Evolutionary conservation across 2,113 vertebrate species (phyloP).

Genomic region (Balaeniceps rex): DNA sequence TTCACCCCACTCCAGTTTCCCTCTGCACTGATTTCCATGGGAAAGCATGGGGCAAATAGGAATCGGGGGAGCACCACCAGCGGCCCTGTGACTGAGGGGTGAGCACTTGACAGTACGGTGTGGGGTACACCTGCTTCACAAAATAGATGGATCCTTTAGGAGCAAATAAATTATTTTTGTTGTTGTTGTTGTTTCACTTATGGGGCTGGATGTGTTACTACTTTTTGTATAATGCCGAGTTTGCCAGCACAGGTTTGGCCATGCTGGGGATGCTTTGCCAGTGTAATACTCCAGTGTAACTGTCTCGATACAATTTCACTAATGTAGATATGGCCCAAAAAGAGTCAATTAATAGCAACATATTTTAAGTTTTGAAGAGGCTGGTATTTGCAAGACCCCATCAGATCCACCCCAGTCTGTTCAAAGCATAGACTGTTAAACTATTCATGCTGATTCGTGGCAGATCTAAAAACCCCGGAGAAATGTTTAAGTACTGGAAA

Average conservation of each 20-base stretch:
- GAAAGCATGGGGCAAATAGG: not conserved
- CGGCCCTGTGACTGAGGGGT: not conserved
- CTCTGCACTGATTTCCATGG: not conserved
- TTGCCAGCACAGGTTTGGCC: not conserved
- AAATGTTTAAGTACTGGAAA: not conserved
- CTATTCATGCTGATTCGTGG: not conserved
- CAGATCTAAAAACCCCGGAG: not conserved
- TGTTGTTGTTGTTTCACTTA: not conserved
- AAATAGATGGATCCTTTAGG: not conserved
- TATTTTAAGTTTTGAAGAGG: not conserved
- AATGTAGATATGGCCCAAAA: not conserved
- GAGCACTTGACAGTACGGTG: not conserved
- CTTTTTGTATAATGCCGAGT: not conserved
- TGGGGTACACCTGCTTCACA: not conserved
- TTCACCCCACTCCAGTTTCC: too few species aligned
- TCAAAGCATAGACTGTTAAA: not conserved
- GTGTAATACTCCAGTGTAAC: not conserved
- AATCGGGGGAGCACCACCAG: not conserved
- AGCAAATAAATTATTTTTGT: not conserved
- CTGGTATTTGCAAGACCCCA: not conserved
- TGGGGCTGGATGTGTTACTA: not conserved
- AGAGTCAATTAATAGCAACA: not conserved
- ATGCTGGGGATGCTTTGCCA: not conserved
- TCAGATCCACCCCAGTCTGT: not conserved
- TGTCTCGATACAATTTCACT: not conserved